Percentiles rank a stretch among this genome's conserved stretches.
phyloP scores from a whole-genome alignment of 2,113 vertebrate species.

The Cepphus grylle region DNA sequence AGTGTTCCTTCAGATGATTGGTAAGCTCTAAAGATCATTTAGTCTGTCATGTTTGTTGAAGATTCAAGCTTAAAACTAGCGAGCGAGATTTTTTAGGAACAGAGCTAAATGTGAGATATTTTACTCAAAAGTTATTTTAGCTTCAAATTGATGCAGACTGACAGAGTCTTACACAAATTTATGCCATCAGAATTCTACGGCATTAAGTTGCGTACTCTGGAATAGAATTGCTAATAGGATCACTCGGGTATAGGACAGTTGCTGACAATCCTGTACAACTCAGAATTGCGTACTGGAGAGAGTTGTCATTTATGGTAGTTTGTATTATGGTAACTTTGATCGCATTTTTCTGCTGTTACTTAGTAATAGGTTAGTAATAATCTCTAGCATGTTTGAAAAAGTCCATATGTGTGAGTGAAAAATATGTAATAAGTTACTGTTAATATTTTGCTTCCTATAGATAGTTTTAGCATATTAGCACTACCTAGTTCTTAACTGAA shows the following conservation, averaged over 20 bases:
- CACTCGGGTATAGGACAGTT: neutral
- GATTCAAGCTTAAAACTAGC: neutral
- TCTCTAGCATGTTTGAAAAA: neutral
- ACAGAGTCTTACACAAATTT: neutral
- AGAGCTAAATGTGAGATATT: neutral
- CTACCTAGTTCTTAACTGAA: neutral
- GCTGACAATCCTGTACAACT: neutral
- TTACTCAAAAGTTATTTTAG: neutral
- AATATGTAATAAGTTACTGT: neutral
- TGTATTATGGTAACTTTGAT: neutral
- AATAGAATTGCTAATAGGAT: neutral
- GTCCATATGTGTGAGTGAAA: neutral
- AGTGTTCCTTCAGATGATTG: constrained; percentile 90
- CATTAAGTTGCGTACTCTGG: neutral
- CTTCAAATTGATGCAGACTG: neutral
- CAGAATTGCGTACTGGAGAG: neutral
- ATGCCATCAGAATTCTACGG: neutral
- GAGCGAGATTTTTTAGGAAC: neutral
- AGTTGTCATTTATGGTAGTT: neutral
- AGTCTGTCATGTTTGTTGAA: neutral
- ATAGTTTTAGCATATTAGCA: neutral
- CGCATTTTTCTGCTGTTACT: neutral
- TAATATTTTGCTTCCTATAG: neutral
- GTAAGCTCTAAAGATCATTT: constrained; percentile 79
- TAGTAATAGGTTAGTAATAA: neutral